Conservation (phyloP, 2,888 invertebrate genomes). For the Xanthorhoe spadicearia region DNA sequence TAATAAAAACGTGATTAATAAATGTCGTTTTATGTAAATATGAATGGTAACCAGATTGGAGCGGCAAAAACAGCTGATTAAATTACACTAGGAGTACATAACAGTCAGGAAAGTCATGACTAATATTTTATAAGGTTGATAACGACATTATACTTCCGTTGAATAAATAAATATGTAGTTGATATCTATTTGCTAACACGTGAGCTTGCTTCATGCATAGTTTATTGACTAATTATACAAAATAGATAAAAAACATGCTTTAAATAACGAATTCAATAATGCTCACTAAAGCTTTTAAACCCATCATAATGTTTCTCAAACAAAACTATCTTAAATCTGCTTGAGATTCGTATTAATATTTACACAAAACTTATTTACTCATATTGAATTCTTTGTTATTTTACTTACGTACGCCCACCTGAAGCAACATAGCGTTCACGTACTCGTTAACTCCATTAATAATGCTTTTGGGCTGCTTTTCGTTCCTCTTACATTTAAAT, state of each 20-base stretch:
- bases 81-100: constrained; percentile 5
- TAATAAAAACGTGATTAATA: constrained; percentile 5
- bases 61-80: constrained; percentile 5
- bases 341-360: too few species aligned
- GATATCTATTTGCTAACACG: background rate
- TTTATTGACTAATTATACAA: background rate
- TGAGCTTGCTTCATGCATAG: background rate
- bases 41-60: constrained; percentile 12
- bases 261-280: background rate
- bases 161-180: constrained; percentile 1
- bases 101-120: constrained; percentile 9
- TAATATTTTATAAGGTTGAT: constrained; percentile 13
- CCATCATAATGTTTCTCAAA: background rate
- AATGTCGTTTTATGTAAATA: constrained; percentile 20
- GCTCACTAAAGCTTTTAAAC: background rate
- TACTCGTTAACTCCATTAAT: too few species aligned
- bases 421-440: too few species aligned
- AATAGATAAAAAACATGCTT: background rate
- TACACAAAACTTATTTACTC: too few species aligned
- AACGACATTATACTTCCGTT: constrained; percentile 14
- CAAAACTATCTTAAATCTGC: too few species aligned
- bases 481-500: too few species aligned
- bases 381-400: too few species aligned
- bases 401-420: too few species aligned
- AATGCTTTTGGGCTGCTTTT: too few species aligned